Base-by-base conservation (phyloP, 1,140 invertebrate genomes). In the Tetranychus urticae region DNA sequence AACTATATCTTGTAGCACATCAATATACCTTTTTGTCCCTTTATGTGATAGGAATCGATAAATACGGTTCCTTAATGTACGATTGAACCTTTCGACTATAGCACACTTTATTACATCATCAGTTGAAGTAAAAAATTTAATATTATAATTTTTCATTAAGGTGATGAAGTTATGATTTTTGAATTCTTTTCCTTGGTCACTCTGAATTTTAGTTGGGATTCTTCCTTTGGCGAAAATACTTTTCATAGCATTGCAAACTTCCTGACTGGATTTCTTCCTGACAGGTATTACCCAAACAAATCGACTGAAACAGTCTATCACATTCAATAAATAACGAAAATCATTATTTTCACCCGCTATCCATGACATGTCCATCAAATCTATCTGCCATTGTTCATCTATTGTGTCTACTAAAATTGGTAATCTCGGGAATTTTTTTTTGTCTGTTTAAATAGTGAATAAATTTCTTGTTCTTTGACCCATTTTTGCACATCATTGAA, bases 31-130 rank as follows among this genome's bases (percentile, higher is more conserved):
- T 61, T 72, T 68, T 36, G 66, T 70, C 6, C 71, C 72, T 23
- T 68, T 66, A 56, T 69, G 61, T 65, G 69, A 72, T 64, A 77
- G 75, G 57, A 65, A 73, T 60, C 69, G 70, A 65, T 67, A 77
- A 64, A 76, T 69, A 66, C 69, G 71, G 31, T 58, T 65, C 69
- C 75, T 76, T 54, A 77, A 61, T n/a, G 71, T 76, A 65, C 71
- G 63, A 66, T 74, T 74, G 58, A 75, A 72, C 59, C 75, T 56
- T 68, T 76, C 75, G 46, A 71, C 70, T 57, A 74, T 69, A 31
- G 69, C 67, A 23, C 72, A 73, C 69, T 77, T 78, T 56, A 31
- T 34, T 46, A 65, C 65, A 59, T 65, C 69, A 68, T 68, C 72
- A 33, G 72, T 74, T 3, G 66, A 71, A 5, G 57, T 58, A 65